These are phyloP conservation scores for Coracias cyanogaster DNA, from an alignment of 2,797 vertebrate species.

Conservation along the genomic window DNA sequence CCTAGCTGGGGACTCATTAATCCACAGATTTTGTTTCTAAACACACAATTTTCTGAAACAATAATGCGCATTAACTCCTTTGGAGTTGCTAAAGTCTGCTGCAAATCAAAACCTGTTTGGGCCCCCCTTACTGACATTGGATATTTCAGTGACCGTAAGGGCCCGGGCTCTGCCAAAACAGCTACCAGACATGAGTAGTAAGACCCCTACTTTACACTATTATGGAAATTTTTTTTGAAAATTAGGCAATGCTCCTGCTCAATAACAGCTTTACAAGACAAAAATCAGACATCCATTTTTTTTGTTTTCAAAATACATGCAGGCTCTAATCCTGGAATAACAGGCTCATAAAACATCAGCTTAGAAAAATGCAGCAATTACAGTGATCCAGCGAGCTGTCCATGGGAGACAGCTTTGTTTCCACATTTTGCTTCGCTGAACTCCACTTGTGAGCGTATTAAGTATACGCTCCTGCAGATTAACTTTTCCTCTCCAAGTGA, in stretches of 20 bases:
- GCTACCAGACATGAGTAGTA: neutral
- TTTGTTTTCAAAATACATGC: neutral
- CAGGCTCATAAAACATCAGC: slow-evolving; percentile 32
- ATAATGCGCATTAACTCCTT: neutral
- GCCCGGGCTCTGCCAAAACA: neutral
- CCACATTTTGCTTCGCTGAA: neutral
- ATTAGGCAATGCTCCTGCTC: neutral
- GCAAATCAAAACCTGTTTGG: slow-evolving; percentile 32
- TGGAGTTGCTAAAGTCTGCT: neutral
- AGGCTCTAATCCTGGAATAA: slow-evolving; percentile 48
- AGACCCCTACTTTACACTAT: neutral
- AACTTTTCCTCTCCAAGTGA: neutral
- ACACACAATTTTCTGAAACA: slow-evolving; percentile 37
- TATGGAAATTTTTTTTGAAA: neutral
- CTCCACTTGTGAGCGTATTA: neutral
- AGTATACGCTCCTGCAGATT: neutral
- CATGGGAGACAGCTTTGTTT: neutral
- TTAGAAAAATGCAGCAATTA: slow-evolving; percentile 22
- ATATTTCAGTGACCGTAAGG: neutral
- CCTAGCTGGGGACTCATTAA: slow-evolving; percentile 34
- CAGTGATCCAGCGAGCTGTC: neutral
- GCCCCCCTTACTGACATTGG: neutral
- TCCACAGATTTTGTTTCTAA: slow-evolving; percentile 27
- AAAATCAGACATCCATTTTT: neutral
- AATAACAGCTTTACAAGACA: neutral